Base-by-base conservation (phyloP, 2,797 vertebrate species). In the Amniataba percoides region DNA sequence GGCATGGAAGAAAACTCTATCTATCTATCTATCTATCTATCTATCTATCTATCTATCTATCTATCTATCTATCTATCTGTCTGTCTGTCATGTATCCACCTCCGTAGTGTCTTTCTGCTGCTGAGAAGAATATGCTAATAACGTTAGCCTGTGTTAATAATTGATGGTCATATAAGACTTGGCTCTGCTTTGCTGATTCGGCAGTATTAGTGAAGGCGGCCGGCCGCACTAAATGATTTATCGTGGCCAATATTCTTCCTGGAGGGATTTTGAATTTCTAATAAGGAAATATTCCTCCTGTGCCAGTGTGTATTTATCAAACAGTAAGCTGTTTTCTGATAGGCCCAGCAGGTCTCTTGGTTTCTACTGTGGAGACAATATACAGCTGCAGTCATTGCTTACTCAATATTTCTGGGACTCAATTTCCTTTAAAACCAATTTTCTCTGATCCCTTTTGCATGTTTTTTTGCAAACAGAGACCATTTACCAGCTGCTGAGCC, bases 111-210 rank as follows among this genome's bases (percentile, higher is more conserved):
- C 58, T 79, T 70, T 78, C 73, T 84, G 69, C 78, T 75, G 88
- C 63, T 55, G 39, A 86, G 63, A 77, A 83, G 83, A 87, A 89
- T 89, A 86, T 93, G 89, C 81, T 94, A 93, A 94, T 92, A 90
- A 77, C 19, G 78, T 93, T 93, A 92, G 88, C 48, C 76, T 59
- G 78, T 80, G 86, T 95, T 93, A 95, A 95, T 94, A 94, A 95
- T 94, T 94, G 93, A 96, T 93, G 88, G 85, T 84, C 88, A 88
- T 88, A 93, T 90, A 93, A 92, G 86, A 87, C 83, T 87, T 65
- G 78, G 83, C 92, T 84, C 62, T 80, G 86, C 82, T 80, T 83
- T 94, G 94, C 92, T 95, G 93, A 94, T 90, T 91, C 80, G 27
- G 88, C 94, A 90, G 89, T 91, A 94, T 94, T 90, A 90, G 82